Evolutionary conservation across 1,140 invertebrate genomes (phyloP).

Genomic region (Gyrodactylus salaris): DNA sequence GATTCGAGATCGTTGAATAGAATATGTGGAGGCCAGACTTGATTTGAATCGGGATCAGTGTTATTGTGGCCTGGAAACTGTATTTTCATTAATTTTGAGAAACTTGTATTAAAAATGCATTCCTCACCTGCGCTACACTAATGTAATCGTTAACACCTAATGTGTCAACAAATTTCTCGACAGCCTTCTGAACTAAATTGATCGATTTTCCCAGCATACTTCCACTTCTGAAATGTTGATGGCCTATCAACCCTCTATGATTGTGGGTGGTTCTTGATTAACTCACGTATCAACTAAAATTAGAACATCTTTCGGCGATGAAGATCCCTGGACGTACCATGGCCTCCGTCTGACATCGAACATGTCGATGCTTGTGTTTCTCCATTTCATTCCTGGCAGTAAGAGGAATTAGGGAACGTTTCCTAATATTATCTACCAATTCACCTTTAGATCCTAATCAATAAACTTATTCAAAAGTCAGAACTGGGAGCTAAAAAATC

Average conservation of each 20-base stretch:
- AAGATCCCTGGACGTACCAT: slow-evolving; percentile 21
- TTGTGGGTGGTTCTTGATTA: background rate
- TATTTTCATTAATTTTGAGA: no score
- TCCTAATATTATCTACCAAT: background rate
- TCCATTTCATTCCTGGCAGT: slow-evolving; percentile 13
- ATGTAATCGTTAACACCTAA: slow-evolving; percentile 20
- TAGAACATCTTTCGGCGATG: slow-evolving; percentile 19
- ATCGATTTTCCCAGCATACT: slow-evolving; percentile 18
- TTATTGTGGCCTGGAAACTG: background rate
- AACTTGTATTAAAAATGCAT: no score
- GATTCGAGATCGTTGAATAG: background rate
- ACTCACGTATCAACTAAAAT: slow-evolving; percentile 20
- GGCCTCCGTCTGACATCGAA: slow-evolving; percentile 24
- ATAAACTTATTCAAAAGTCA: background rate
- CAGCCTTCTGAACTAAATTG: slow-evolving; percentile 18
- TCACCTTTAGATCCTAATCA: background rate
- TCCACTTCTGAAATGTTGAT: slow-evolving; percentile 17
- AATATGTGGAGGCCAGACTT: background rate
- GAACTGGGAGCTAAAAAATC: background rate
- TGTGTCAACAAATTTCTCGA: slow-evolving; percentile 17
- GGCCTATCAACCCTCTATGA: background rate
- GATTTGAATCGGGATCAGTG: background rate
- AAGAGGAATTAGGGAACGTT: slow-evolving; percentile 8
- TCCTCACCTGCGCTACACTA: slow-evolving; percentile 16
- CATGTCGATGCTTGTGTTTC: slow-evolving; percentile 14